phyloP scores from a whole-genome alignment of 2,113 vertebrate genomes.

The Natator depressus region DNA sequence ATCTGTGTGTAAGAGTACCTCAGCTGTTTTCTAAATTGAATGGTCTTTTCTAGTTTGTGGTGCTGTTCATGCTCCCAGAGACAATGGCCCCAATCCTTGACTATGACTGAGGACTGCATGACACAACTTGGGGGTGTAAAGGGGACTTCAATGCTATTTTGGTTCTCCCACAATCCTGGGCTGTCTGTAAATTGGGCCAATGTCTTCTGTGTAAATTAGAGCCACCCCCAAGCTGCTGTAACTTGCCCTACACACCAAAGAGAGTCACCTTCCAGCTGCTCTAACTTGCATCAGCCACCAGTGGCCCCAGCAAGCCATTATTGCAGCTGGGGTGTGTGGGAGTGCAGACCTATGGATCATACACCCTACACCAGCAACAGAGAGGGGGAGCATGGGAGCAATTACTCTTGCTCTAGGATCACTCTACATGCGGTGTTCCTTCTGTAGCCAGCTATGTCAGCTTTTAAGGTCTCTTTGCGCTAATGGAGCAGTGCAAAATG shows the following conservation, averaged over 20 bases:
- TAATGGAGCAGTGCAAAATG: fast-evolving
- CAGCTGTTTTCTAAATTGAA: neutral
- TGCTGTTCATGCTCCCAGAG: neutral
- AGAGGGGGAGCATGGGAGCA: neutral
- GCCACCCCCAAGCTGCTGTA: neutral
- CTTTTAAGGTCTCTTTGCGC: neutral
- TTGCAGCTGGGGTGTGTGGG: no score
- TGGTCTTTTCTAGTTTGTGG: neutral
- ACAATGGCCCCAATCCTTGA: neutral
- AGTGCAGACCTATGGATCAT: no score
- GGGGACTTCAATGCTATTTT: neutral
- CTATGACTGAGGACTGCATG: neutral
- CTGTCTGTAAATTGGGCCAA: neutral
- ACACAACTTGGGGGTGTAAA: neutral
- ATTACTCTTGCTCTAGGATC: neutral
- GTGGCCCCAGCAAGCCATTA: neutral
- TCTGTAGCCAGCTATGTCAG: neutral
- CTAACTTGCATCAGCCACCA: neutral
- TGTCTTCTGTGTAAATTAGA: neutral
- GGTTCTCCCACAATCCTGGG: fast-evolving
- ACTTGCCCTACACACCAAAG: no score
- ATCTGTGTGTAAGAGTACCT: neutral
- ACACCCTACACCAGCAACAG: neutral
- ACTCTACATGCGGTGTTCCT: neutral
- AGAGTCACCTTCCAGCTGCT: no score